A percentile compares a stretch with the other conserved stretches of the same genome.
Evolutionary conservation across 2,113 vertebrate species (phyloP).

Genomic region (Smithornis capensis): DNA sequence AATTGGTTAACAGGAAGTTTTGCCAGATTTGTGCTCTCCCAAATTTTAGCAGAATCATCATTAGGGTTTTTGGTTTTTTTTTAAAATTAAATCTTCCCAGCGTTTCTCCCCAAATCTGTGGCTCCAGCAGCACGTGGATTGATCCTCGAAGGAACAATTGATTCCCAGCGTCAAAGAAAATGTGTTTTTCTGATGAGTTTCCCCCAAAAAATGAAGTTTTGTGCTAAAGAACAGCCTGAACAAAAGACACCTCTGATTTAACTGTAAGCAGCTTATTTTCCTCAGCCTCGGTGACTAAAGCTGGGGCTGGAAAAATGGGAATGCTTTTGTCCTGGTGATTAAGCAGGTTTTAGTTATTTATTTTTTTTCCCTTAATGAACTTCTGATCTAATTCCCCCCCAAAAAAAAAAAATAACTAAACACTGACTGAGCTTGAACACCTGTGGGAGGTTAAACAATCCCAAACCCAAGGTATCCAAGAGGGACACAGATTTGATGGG

Average conservation of each 20-base stretch:
- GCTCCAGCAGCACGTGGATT: background rate
- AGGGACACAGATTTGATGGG: background rate
- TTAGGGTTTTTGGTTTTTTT: background rate
- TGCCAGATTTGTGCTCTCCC: background rate
- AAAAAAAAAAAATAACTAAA: background rate
- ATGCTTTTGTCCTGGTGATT: slow-evolving; percentile 56
- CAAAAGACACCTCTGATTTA: slow-evolving; percentile 28
- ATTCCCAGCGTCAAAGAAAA: background rate
- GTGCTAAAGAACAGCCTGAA: slow-evolving; percentile 9
- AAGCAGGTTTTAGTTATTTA: slow-evolving; percentile 26
- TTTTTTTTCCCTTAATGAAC: background rate
- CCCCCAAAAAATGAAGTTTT: background rate
- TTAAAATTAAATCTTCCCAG: background rate
- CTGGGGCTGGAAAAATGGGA: background rate
- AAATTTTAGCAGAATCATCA: background rate
- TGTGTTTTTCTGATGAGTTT: background rate
- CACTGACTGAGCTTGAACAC: background rate
- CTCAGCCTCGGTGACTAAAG: slow-evolving; percentile 18
- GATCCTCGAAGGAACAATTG: background rate
- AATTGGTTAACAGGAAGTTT: background rate
- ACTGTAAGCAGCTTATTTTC: slow-evolving; percentile 47
- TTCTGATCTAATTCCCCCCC: background rate
- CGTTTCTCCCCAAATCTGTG: background rate
- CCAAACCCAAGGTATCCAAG: background rate
- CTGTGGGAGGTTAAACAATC: background rate